Base-by-base conservation (phyloP, 2,888 invertebrate species). In the Thumatha senex region DNA sequence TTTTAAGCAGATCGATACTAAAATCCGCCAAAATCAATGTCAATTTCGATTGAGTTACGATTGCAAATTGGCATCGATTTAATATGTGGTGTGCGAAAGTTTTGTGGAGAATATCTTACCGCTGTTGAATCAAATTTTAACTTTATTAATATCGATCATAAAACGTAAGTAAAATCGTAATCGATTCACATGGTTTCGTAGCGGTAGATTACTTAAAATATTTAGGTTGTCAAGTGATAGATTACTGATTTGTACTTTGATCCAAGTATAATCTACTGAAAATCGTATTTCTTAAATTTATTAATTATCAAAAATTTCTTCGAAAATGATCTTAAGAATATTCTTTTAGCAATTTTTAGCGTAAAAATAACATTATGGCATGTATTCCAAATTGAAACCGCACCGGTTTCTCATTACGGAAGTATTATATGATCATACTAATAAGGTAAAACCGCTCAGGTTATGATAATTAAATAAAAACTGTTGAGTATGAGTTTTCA, bases 41-140 rank as follows among this genome's bases (percentile, higher is more conserved):
- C 46, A 54, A 56, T 56, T 54, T 65, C 58, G 56, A 58, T 67
- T 58, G 56, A 61, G 35, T 54, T 58, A 31, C 33, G 46, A 58
- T 58, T 61, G 54, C 50, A 67, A 67, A 65, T 67, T 54, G 61
- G 14, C 50, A 29, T 58, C 39, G 42, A 54, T 58, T 56, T 54
- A 55, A 60, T 65, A 61, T 67, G 67, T 63, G 67, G 63, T 58
- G 58, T 67, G 60, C 62, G 56, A 67, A 64, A 66, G 63, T 43
- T n/a, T 42, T 64, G 65, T 43, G 65, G 61, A 65, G 41, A 24
- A 24, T 24, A 24, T 24, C 18, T 50, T 54, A 44, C 56, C 44
- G 51, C 40, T 46, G 5, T 24, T 5, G 18, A 24, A 65, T 49
- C 52, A 45, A 64, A 60, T 36, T 67, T 60, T 48, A 51, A 61